phyloP scores from a whole-genome alignment of 2,888 invertebrate genomes.

The Elaeidobius kamerunicus region DNA sequence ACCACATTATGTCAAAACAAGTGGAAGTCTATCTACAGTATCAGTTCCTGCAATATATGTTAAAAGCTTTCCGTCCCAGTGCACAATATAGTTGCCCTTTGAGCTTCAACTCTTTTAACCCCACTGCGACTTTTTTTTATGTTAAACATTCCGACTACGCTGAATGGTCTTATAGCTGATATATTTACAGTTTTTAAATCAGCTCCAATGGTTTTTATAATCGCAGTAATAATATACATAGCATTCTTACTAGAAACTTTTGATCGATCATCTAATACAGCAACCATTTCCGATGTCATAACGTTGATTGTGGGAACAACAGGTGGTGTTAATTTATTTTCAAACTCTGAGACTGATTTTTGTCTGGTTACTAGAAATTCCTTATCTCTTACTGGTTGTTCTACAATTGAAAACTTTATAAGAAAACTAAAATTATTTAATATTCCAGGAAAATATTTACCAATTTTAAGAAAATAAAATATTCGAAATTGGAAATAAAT shows the following conservation, averaged over 20 bases:
- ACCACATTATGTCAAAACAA: conserved; percentile 6
- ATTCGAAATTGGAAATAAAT: too few relatives aligned
- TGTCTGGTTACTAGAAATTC: background rate
- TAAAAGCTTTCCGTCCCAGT: conserved; percentile 18
- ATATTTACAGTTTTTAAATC: background rate
- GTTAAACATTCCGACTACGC: background rate
- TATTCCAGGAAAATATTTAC: too few relatives aligned
- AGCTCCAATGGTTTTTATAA: background rate
- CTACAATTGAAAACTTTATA: background rate
- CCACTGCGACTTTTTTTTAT: background rate
- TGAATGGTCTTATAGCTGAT: background rate
- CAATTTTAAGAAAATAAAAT: too few relatives aligned
- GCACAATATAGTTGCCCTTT: conserved; percentile 11
- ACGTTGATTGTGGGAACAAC: background rate
- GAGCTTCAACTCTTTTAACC: background rate
- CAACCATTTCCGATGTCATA: background rate
- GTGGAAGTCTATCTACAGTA: conserved; percentile 10
- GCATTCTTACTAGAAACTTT: background rate
- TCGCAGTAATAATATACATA: background rate
- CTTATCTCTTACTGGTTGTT: background rate
- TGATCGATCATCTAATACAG: background rate
- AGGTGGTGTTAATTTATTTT: background rate
- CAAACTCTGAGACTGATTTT: background rate
- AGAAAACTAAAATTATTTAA: too few relatives aligned
- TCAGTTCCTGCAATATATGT: background rate